A percentile compares a stretch with the other conserved stretches of the same genome.
These are phyloP conservation scores for Fukomys damarensis DNA, from an alignment of 2,113 vertebrate species.

Conservation along the genomic window DNA sequence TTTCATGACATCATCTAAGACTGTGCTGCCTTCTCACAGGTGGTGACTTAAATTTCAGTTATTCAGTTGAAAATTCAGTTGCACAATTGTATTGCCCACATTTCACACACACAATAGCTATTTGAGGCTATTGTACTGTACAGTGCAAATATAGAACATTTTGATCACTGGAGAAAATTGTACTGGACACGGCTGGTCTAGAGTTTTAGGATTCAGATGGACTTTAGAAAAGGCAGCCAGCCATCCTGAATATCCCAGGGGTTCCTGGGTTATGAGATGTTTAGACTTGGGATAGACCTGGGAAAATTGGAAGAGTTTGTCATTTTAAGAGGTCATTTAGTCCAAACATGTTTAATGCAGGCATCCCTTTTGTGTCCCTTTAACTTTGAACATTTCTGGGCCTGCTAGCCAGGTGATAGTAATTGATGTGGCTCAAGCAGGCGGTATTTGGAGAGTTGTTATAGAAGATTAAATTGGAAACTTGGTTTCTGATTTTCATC, in stretches of 20 bases:
- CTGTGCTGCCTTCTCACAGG: neutral
- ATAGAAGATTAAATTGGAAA: neutral
- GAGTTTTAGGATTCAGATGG: neutral
- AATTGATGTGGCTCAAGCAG: neutral
- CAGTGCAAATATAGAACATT: neutral
- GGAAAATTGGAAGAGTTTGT: neutral
- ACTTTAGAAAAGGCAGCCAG: neutral
- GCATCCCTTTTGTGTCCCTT: neutral
- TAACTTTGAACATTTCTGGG: neutral
- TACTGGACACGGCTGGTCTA: neutral
- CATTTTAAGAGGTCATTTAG: neutral
- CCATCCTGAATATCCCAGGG: neutral
- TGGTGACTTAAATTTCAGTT: neutral
- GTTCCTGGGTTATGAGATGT: neutral
- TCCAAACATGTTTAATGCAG: neutral
- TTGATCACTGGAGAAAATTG: neutral
- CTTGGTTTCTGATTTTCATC: neutral
- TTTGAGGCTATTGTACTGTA: neutral
- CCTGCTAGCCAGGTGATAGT: neutral
- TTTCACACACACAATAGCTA: neutral
- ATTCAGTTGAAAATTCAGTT: neutral
- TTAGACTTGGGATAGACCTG: neutral
- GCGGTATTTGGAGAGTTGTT: neutral
- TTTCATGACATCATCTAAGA: neutral
- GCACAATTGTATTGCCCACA: neutral